Conservation (phyloP, 2,888 invertebrate genomes). For the Pegoplata infirma region DNA sequence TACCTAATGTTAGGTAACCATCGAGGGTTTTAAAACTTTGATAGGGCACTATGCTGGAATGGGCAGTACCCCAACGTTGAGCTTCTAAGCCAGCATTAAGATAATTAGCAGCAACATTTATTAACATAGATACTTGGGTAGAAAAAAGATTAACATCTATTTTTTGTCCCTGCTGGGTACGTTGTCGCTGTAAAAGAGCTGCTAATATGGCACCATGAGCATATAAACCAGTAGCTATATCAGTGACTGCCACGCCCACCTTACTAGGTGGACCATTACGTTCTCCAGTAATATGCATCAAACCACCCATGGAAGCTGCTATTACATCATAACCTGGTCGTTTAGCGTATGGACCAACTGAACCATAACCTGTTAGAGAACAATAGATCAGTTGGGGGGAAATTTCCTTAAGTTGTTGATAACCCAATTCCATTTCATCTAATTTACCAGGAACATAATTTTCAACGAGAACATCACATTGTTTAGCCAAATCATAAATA, state of each 20-base stretch:
- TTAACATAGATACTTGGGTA: constrained; percentile 92
- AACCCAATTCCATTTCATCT: constrained; percentile 87
- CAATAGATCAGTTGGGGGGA: constrained; percentile 93
- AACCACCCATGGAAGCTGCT: constrained; percentile 94
- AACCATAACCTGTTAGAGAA: constrained; percentile 95
- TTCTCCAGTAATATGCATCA: constrained; percentile 93
- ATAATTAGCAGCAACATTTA: constrained; percentile 93
- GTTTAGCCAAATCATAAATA: constrained; percentile 84
- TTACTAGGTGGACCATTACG: constrained; percentile 91
- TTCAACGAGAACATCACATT: constrained; percentile 93
- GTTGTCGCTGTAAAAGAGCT: constrained; percentile 87
- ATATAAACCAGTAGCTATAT: constrained; percentile 95
- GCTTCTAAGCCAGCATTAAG: constrained; percentile 90
- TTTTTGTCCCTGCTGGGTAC: constrained; percentile 91
- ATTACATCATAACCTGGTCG: constrained; percentile 98
- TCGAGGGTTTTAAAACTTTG: constrained; percentile 91
- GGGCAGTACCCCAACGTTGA: constrained; percentile 93
- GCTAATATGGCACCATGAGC: constrained; percentile 97
- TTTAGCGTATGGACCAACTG: constrained; percentile 89
- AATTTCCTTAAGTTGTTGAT: constrained; percentile 83
- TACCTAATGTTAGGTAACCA: constrained; percentile 91
- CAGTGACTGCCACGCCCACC: constrained; percentile 95
- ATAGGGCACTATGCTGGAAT: constrained; percentile 96
- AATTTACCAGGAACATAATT: constrained; percentile 96
- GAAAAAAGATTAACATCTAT: constrained; percentile 96